Conservation (phyloP, 2,888 invertebrate species). For the Cotesia congregata region DNA sequence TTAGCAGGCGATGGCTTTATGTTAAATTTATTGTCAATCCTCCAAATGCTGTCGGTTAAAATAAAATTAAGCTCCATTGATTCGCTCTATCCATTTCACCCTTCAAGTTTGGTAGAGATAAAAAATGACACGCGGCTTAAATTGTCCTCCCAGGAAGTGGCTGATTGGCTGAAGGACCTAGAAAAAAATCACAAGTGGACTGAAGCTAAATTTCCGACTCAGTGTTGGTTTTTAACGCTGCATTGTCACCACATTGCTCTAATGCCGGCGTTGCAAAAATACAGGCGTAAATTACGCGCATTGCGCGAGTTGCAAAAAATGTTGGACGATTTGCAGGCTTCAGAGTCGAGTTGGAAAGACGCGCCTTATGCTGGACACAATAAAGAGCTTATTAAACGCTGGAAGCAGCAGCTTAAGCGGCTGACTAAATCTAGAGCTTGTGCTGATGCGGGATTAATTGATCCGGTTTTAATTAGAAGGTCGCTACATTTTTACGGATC, state of each 20-base stretch:
- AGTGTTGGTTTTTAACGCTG: constrained; percentile 96
- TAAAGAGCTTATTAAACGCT: constrained; percentile 85
- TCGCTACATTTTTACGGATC: constrained; percentile 90
- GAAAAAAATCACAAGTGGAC: constrained; percentile 79
- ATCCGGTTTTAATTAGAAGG: constrained; percentile 85
- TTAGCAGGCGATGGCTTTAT: constrained; percentile 96
- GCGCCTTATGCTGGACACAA: constrained; percentile 84
- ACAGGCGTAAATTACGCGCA: constrained; percentile 81
- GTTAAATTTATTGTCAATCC: constrained; percentile 91
- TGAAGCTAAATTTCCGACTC: constrained; percentile 92
- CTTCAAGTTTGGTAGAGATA: constrained; percentile 80
- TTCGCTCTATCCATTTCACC: constrained; percentile 89
- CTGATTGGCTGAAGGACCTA: constrained; percentile 80
- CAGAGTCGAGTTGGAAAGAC: constrained; percentile 87
- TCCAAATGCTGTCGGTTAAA: constrained; percentile 91
- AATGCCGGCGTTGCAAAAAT: constrained; percentile 89
- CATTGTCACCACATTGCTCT: constrained; percentile 95
- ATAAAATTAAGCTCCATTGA: constrained; percentile 93
- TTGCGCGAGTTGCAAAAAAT: constrained; percentile 90
- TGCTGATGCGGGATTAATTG: constrained; percentile 90
- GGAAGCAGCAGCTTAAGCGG: constrained; percentile 87
- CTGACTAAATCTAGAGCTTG: constrained; percentile 87
- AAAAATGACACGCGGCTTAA: constrained; percentile 87
- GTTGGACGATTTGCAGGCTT: constrained; percentile 85
- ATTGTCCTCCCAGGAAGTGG: constrained; percentile 85